Percentiles rank a stretch among this genome's conserved stretches.
Conservation (phyloP, 37 sponge, comb jelly and placozoan genomes). For the Ephydatia muelleri region DNA sequence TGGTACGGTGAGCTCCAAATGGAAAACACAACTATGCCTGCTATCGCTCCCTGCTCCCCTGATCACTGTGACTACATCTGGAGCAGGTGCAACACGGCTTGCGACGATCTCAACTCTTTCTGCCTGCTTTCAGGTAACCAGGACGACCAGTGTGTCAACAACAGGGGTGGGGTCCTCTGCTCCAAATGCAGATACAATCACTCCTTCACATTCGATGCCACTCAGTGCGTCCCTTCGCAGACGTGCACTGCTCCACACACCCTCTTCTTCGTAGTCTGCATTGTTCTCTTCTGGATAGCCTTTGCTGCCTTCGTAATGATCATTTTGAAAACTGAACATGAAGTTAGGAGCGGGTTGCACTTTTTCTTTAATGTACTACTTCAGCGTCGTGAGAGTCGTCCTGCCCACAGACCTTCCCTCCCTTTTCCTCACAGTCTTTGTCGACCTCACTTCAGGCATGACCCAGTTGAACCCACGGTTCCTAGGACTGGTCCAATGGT, state of each 20-base stretch:
- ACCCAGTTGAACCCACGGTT: slow-evolving; percentile 24
- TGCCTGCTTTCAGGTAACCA: not conserved
- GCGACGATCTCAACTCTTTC: not conserved
- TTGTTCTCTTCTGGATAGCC: not conserved
- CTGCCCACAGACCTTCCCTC: not conserved
- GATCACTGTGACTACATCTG: not conserved
- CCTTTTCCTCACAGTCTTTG: not conserved
- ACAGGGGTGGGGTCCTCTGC: slow-evolving; percentile 9
- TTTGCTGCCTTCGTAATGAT: not conserved
- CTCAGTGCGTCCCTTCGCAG: not conserved
- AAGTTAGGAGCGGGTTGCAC: not conserved
- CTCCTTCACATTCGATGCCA: slow-evolving; percentile 16
- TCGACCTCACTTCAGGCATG: not conserved
- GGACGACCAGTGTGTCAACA: slow-evolving; percentile 8
- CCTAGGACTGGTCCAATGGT: slow-evolving; percentile 1
- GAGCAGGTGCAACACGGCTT: not conserved
- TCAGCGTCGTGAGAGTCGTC: not conserved
- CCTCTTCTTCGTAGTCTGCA: not conserved
- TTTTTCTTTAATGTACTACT: slow-evolving; percentile 29
- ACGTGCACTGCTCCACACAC: not conserved
- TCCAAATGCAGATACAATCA: slow-evolving; percentile 1
- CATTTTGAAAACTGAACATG: slow-evolving; percentile 6
- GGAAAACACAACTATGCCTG: not conserved
- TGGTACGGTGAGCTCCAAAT: not conserved
- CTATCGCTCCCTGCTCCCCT: not conserved